These are phyloP conservation scores for Arctopsyche grandis DNA, from an alignment of 1,140 invertebrate species.

Conservation along the genomic window DNA sequence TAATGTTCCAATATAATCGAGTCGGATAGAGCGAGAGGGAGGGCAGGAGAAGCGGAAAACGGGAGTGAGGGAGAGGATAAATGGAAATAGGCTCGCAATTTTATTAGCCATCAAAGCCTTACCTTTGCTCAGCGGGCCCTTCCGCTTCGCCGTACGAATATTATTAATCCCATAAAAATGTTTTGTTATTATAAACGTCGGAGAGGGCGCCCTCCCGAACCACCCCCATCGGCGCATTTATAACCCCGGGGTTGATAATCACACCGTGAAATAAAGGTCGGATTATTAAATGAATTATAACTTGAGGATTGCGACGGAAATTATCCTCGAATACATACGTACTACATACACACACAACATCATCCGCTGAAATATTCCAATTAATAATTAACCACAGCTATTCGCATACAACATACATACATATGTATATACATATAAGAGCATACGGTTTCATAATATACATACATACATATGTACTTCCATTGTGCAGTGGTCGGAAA, in stretches of 20 bases:
- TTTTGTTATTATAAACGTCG: constrained; percentile 23
- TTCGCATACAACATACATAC: too few relatives aligned
- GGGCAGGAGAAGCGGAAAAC: background rate
- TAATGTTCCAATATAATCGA: constrained; percentile 16
- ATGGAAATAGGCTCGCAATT: constrained; percentile 39
- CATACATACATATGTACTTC: too few relatives aligned
- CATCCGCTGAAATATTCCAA: too few relatives aligned
- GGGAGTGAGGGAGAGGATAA: background rate
- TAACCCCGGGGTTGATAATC: background rate
- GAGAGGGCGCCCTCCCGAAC: background rate
- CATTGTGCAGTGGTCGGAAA: too few relatives aligned
- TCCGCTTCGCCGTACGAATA: constrained; percentile 31
- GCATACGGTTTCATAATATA: too few relatives aligned
- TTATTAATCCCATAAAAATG: constrained; percentile 48
- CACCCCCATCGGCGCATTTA: background rate
- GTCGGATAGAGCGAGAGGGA: background rate
- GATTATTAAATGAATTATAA: constrained; percentile 18
- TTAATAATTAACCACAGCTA: too few relatives aligned
- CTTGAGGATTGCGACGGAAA: background rate
- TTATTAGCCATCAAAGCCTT: constrained; percentile 41
- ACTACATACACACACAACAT: too few relatives aligned
- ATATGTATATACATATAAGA: too few relatives aligned
- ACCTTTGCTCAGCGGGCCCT: constrained; percentile 2
- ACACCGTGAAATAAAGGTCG: constrained; percentile 16
- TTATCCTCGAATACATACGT: background rate